Conservation (phyloP, 2,113 vertebrate species). For the Thermophis baileyi region DNA sequence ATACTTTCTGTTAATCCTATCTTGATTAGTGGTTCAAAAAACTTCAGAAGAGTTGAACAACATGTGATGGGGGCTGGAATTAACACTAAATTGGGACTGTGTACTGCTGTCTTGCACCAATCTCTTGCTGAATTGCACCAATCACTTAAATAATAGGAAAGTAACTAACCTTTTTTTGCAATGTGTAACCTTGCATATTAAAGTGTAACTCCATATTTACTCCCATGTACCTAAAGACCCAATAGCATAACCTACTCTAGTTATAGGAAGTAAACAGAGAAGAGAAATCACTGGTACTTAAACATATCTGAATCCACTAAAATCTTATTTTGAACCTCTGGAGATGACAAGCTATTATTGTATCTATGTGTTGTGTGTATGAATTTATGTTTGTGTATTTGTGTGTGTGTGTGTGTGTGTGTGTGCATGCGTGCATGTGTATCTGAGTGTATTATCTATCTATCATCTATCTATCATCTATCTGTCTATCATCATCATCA, state of each 20-base stretch:
- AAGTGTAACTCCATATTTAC: not conserved
- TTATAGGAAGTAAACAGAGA: not conserved
- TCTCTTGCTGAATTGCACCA: not conserved
- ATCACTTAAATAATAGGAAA: not conserved
- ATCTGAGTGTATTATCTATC: not conserved
- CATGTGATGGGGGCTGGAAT: not conserved
- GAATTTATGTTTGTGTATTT: not conserved
- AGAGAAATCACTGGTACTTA: not conserved
- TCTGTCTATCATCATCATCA: not conserved
- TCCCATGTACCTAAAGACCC: not conserved
- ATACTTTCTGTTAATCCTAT: constrained; percentile 6
- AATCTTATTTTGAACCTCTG: not conserved
- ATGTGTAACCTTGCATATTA: not conserved
- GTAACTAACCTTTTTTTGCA: not conserved
- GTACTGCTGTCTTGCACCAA: not conserved
- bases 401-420: not conserved
- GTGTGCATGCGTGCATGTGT: not conserved
- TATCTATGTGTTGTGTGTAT: not conserved
- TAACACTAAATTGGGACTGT: not conserved
- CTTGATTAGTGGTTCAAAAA: constrained; percentile 14
- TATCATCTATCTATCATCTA: not conserved
- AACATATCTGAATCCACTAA: not conserved
- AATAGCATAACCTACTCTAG: not conserved
- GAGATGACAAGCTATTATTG: not conserved
- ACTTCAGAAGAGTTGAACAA: not conserved